Evolutionary conservation across 2,888 invertebrate genomes (phyloP).

Genomic region (Leptopilina syphax): DNA sequence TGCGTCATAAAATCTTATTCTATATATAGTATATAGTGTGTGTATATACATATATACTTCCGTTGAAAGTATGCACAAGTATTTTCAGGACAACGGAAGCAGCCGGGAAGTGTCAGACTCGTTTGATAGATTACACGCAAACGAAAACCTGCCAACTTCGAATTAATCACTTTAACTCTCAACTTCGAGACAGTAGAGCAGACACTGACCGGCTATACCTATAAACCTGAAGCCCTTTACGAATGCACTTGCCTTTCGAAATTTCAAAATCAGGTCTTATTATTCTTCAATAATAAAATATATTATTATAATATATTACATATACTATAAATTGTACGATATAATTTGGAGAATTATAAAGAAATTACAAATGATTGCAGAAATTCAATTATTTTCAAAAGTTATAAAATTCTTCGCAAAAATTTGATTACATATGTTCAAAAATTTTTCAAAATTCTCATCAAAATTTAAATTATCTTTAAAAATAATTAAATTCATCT

Average conservation of each 20-base stretch:
- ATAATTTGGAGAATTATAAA: no score
- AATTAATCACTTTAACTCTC: conserved; percentile 57
- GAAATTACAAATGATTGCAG: no score
- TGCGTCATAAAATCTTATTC: conserved; percentile 19
- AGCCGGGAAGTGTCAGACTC: conserved; percentile 32
- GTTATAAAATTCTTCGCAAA: no score
- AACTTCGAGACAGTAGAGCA: neutral
- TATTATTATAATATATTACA: no score
- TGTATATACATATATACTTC: neutral
- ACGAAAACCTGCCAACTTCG: conserved; percentile 59
- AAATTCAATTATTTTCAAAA: no score
- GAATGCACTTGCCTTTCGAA: neutral
- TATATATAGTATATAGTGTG: neutral
- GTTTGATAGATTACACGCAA: conserved; percentile 60
- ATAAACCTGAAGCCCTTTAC: neutral
- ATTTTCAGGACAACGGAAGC: conserved; percentile 25
- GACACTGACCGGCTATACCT: conserved; percentile 4
- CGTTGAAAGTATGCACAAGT: conserved; percentile 34
- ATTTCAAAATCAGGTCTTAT: neutral
- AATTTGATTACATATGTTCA: no score
- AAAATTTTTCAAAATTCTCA: no score
- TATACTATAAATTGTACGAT: no score
- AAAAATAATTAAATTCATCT: no score
- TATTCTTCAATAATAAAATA: neutral
- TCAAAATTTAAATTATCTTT: no score